Percentiles rank a stretch among this genome's conserved stretches.
These are phyloP conservation scores for Gracilinanus agilis DNA, from an alignment of 2,113 vertebrate genomes.

Conservation along the genomic window DNA sequence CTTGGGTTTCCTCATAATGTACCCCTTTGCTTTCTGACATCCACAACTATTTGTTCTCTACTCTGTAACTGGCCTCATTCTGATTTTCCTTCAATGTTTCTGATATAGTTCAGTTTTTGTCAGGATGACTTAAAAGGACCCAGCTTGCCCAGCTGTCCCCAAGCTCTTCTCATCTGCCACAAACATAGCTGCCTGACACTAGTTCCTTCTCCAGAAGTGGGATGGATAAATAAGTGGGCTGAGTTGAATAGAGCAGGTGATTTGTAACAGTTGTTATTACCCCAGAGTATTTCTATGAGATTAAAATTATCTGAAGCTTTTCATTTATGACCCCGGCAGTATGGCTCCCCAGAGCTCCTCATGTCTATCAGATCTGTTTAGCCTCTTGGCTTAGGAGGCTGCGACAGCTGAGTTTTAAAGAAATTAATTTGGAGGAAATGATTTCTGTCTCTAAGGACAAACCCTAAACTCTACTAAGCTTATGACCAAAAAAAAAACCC, in stretches of 20 bases:
- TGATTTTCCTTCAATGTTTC: not conserved
- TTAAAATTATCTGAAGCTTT: conserved; percentile 48
- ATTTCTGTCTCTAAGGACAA: conserved; percentile 38
- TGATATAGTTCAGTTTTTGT: conserved; percentile 24
- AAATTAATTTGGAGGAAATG: conserved; percentile 67
- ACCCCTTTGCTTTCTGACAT: not conserved
- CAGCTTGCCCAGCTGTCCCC: not conserved
- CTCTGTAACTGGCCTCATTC: not conserved
- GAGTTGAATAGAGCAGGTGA: conserved; percentile 4
- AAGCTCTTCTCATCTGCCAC: not conserved
- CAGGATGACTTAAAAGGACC: not conserved
- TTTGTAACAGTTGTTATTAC: not conserved
- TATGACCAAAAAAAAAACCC: not conserved
- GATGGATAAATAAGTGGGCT: not conserved
- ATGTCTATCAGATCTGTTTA: conserved; percentile 32
- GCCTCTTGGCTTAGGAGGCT: conserved; percentile 22
- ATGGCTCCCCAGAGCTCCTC: not conserved
- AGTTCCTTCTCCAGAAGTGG: conserved; percentile 22
- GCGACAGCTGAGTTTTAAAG: conserved; percentile 52
- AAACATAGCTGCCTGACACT: not conserved
- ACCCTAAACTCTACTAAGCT: conserved; percentile 40
- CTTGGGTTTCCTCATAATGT: conserved; percentile 3
- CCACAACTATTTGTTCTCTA: not conserved
- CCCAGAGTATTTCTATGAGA: conserved; percentile 28
- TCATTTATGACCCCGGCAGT: conserved; percentile 23